phyloP scores from a whole-genome alignment of 2,888 invertebrate species.

The Thera britannica region DNA sequence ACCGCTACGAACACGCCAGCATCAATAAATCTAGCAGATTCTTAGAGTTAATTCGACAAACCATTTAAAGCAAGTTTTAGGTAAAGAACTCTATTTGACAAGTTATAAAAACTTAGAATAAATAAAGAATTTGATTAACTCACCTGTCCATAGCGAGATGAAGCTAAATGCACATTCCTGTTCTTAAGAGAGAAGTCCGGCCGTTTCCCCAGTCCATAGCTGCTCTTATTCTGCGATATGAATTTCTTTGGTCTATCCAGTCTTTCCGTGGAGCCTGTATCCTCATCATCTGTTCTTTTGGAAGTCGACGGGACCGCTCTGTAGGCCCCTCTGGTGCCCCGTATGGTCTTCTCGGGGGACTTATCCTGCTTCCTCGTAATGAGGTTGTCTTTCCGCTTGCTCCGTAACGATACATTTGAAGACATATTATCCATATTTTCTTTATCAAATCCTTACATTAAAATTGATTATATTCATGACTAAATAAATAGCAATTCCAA shows the following conservation, averaged over 20 bases:
- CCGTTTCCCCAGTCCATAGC: constrained; percentile 77
- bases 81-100: background rate
- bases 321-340: constrained; percentile 78
- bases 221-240: constrained; percentile 74
- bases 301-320: constrained; percentile 75
- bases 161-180: constrained; percentile 79
- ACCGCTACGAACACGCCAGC: background rate
- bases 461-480: constrained; percentile 47
- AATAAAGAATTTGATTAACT: too few relatives aligned
- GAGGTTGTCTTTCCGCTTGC: constrained; percentile 80
- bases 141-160: constrained; percentile 82
- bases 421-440: constrained; percentile 80
- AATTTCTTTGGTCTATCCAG: constrained; percentile 82
- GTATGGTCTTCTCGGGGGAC: constrained; percentile 80
- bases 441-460: constrained; percentile 56
- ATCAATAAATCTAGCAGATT: background rate
- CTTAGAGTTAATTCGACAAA: too few relatives aligned
- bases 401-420: constrained; percentile 73
- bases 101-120: too few relatives aligned
- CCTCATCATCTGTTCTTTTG: constrained; percentile 73
- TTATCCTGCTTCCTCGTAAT: constrained; percentile 82
- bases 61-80: background rate
- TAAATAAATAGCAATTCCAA: constrained; percentile 58
- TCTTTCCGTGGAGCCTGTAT: constrained; percentile 75
- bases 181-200: constrained; percentile 80